Conservation (phyloP, 2,888 invertebrate species). For the Tiliacea aurago region DNA sequence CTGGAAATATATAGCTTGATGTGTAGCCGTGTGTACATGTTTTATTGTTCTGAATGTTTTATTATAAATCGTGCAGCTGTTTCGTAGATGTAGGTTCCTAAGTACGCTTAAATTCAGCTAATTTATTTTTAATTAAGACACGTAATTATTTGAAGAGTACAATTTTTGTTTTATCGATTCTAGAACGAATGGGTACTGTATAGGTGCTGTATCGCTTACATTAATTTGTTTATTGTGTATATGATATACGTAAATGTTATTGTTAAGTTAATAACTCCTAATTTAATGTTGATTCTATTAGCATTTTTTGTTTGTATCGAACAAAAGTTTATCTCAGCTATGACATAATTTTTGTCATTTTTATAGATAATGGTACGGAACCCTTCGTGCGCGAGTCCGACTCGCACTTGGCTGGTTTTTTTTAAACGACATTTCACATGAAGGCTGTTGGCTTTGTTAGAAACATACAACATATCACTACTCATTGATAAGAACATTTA, state of each 20-base stretch:
- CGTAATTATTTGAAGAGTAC: slow-evolving; percentile 58
- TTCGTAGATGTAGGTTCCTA: slow-evolving; percentile 56
- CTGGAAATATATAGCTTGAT: too few species aligned
- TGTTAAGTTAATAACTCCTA: slow-evolving; percentile 13
- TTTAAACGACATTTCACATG: neutral
- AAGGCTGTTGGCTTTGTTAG: slow-evolving; percentile 13
- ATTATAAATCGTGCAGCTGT: slow-evolving; percentile 54
- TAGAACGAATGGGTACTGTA: slow-evolving; percentile 12
- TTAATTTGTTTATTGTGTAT: slow-evolving; percentile 40
- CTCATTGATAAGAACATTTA: slow-evolving; percentile 11
- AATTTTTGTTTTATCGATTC: slow-evolving; percentile 48
- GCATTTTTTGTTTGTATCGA: slow-evolving; percentile 44
- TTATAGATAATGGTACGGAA: too few species aligned
- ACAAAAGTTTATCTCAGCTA: slow-evolving; percentile 40
- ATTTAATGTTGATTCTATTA: slow-evolving; percentile 7
- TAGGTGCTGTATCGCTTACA: slow-evolving; percentile 53
- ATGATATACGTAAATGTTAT: slow-evolving; percentile 38
- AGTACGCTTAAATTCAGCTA: slow-evolving; percentile 63
- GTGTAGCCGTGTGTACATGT: too few species aligned
- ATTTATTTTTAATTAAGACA: slow-evolving; percentile 46
- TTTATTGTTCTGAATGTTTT: slow-evolving; percentile 25
- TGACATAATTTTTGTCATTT: slow-evolving; percentile 23
- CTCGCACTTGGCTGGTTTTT: too few species aligned
- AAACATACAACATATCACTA: neutral
- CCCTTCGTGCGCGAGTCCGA: too few species aligned